Percentiles rank a stretch among this genome's conserved stretches.
Evolutionary conservation across 2,888 invertebrate genomes (phyloP).

Genomic region (Ectemnius cavifrons): DNA sequence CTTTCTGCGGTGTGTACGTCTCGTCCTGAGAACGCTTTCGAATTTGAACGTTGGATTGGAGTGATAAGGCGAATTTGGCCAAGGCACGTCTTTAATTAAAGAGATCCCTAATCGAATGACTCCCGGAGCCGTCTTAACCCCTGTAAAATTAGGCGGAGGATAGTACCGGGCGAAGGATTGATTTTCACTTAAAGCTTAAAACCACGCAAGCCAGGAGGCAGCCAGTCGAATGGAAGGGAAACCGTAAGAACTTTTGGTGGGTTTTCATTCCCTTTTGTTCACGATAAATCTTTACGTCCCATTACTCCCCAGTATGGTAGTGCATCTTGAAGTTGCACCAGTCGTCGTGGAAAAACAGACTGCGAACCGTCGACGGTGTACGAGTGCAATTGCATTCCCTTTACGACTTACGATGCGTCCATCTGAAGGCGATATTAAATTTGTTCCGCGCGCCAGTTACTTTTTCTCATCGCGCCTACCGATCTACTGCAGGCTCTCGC

Average conservation of each 20-base stretch:
- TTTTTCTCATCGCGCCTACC: conserved; percentile 20
- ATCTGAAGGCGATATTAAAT: conserved; percentile 43
- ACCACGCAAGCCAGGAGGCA: too few relatives aligned
- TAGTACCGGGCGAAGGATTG: too few relatives aligned
- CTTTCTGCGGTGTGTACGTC: too few relatives aligned
- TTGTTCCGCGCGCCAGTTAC: conserved; percentile 29
- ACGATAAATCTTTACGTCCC: too few relatives aligned
- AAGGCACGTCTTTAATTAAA: conserved; percentile 50
- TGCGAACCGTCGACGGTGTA: conserved; percentile 9
- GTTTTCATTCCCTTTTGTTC: too few relatives aligned
- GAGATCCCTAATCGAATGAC: conserved; percentile 49
- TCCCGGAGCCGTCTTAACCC: conserved; percentile 33
- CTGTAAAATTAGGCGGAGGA: conserved; percentile 1
- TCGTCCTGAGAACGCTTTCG: not conserved
- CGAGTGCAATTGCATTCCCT: conserved; percentile 33
- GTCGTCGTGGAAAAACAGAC: conserved; percentile 1
- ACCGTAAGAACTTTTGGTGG: too few relatives aligned
- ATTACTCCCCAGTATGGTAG: too few relatives aligned
- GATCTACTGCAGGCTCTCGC: not conserved
- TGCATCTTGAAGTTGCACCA: too few relatives aligned
- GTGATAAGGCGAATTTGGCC: conserved; percentile 37
- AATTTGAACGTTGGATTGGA: conserved; percentile 32
- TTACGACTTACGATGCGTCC: conserved; percentile 22
- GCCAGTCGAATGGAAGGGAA: too few relatives aligned
- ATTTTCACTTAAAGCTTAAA: too few relatives aligned